Percentiles rank a stretch among this genome's conserved stretches.
Evolutionary conservation across 92 coral and sea anemone species (phyloP).

Genomic region (Bergia sp.): DNA sequence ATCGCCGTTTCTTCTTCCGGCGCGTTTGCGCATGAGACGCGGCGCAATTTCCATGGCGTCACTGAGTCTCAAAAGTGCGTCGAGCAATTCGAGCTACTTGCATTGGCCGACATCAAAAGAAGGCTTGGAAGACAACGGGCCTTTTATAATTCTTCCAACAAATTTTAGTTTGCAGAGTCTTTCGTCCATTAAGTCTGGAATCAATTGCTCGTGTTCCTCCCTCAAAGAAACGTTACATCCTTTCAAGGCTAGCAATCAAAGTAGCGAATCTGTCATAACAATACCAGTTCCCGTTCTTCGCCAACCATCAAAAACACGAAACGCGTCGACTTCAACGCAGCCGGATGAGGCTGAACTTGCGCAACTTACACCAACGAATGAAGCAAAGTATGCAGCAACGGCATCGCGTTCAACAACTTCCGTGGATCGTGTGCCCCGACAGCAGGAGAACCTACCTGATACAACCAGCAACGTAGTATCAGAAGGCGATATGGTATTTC

Average conservation of each 20-base stretch:
- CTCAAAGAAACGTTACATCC: slow-evolving; percentile 40
- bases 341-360: slow-evolving; percentile 25
- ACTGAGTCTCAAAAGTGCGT: slow-evolving; percentile 83
- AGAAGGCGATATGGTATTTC: slow-evolving; percentile 29
- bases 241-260: neutral
- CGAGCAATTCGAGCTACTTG: slow-evolving; percentile 77
- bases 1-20: slow-evolving; percentile 25
- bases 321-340: slow-evolving; percentile 23
- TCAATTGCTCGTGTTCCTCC: slow-evolving; percentile 74
- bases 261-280: slow-evolving; percentile 23
- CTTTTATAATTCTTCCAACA: slow-evolving; percentile 77
- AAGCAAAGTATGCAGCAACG: neutral
- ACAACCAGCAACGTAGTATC: neutral
- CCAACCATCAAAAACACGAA: slow-evolving; percentile 8
- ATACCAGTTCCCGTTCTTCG: slow-evolving; percentile 41
- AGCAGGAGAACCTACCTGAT: neutral
- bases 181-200: slow-evolving; percentile 60
- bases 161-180: slow-evolving; percentile 52
- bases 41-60: slow-evolving; percentile 98
- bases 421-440: neutral
- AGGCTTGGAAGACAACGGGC: slow-evolving; percentile 68
- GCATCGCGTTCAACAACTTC: neutral
- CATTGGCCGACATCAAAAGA: slow-evolving; percentile 62
- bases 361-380: neutral
- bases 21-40: slow-evolving; percentile 72